Evolutionary conservation across 2,888 invertebrate species (phyloP).

Genomic region (Ectropis crepuscularia): DNA sequence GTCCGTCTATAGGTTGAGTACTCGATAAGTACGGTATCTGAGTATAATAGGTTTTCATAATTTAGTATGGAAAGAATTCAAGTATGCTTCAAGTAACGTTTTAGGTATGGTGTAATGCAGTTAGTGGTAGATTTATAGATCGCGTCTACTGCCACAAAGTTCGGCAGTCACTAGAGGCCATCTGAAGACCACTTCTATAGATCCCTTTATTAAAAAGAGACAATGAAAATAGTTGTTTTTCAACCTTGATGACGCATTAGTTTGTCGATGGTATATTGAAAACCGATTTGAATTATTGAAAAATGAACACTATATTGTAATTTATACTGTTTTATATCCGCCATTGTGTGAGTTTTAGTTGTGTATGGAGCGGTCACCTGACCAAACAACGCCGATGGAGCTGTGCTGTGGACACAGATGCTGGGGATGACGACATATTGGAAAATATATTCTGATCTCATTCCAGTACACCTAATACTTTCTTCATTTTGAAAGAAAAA

Average conservation of each 20-base stretch:
- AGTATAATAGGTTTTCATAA: no score
- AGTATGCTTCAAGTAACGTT: no score
- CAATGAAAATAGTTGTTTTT: slow-evolving; percentile 16
- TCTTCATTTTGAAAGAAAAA: no score
- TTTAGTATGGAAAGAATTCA: no score
- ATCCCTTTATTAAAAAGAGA: not conserved
- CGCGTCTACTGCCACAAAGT: no score
- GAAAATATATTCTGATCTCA: slow-evolving; percentile 24
- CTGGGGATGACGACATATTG: slow-evolving; percentile 11
- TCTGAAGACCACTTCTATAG: no score
- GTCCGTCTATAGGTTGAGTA: no score
- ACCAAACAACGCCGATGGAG: slow-evolving; percentile 1
- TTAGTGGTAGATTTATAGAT: no score
- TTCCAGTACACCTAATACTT: not conserved
- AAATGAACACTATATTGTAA: slow-evolving; percentile 13
- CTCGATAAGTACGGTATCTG: no score
- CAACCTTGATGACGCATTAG: slow-evolving; percentile 25
- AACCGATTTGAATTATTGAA: slow-evolving; percentile 23
- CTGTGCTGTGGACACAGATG: slow-evolving; percentile 18
- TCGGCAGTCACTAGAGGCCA: no score
- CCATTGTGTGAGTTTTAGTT: slow-evolving; percentile 26
- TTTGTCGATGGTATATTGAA: slow-evolving; percentile 24
- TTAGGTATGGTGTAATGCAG: no score
- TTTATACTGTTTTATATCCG: slow-evolving; percentile 11
- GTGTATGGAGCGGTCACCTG: slow-evolving; percentile 18